Base-by-base conservation (phyloP, 2,888 invertebrate species). In the Sceliomorpha sp. region DNA sequence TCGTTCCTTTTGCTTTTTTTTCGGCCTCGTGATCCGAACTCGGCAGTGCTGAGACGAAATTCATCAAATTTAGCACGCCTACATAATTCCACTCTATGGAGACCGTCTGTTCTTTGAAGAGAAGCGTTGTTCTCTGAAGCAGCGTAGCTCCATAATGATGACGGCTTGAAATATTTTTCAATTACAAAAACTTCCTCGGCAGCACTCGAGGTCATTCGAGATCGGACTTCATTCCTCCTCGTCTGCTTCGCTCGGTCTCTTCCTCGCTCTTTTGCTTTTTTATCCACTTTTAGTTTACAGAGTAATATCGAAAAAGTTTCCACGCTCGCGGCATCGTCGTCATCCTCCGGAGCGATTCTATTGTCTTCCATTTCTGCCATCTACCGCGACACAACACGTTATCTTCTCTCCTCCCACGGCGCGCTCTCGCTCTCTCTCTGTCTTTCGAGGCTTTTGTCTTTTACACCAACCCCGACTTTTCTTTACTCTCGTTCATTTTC, bases 91-190 rank as follows among this genome's bases (percentile, higher is more conserved):
- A 47, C 42, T 74, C 74, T 62, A 68, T 77, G 70, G 37, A 53
- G 48, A 42, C 40, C 44, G 59, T 67, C 72, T 63, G 72, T 70
- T 66, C 73, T 79, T 77, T 79, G 72, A 70, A 64, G 47, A 40
- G 63, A 36, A 59, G 47, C 68, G 68, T 66, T 66, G 66, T 50
- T 68, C 64, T 53, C 47, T 55, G 47, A 42, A 59, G 67, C 59
- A 56, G 44, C 58, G 55, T 55, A 55, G 59, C 53, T 60, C 45
- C 27, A 77, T 80, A 78, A 81, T 77, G 80, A 78, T 76, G 76
- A 63, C 74, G 71, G 75, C 75, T 81, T 82, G 81, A 81, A 78
- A 81, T 64, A 70, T 63, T 78, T 83, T 84, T 82, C 82, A 82
- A 85, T 83, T 84, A 84, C 79, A 75, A 72, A 69, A 73, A 70